Percentiles rank a stretch among this genome's conserved stretches.
Evolutionary conservation across 2,888 invertebrate genomes (phyloP).

Genomic region (Ypsolopha scabrella): DNA sequence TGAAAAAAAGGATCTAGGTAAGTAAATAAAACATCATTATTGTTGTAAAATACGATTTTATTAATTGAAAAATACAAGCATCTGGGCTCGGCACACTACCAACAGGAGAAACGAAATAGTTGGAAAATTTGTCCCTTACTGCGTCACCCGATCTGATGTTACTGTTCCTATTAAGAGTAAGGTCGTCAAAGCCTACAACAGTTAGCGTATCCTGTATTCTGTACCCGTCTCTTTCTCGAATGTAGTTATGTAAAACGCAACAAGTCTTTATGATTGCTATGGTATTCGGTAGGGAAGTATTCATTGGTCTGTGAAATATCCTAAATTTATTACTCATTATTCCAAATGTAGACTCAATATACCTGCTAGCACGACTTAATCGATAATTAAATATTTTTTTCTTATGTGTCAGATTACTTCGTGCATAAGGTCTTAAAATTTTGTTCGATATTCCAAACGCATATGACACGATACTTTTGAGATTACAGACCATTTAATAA

Average conservation of each 20-base stretch:
- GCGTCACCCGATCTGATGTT: too few relatives aligned
- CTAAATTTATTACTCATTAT: slow-evolving; percentile 16
- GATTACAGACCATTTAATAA: too few relatives aligned
- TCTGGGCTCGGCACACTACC: slow-evolving; percentile 2
- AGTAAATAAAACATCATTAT: too few relatives aligned
- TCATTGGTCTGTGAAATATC: too few relatives aligned
- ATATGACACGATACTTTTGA: too few relatives aligned
- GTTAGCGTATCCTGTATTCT: not conserved
- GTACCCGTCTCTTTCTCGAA: slow-evolving; percentile 3
- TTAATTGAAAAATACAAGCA: too few relatives aligned
- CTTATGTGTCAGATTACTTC: slow-evolving; percentile 6
- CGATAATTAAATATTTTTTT: slow-evolving; percentile 7
- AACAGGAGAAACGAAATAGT: slow-evolving; percentile 1
- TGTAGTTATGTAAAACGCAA: slow-evolving; percentile 5
- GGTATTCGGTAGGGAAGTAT: too few relatives aligned
- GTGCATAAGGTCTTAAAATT: slow-evolving; percentile 10
- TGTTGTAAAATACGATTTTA: too few relatives aligned
- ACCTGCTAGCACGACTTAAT: slow-evolving; percentile 3
- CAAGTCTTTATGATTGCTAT: too few relatives aligned
- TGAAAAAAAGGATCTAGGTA: too few relatives aligned
- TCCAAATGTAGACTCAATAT: slow-evolving; percentile 7
- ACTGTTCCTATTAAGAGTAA: too few relatives aligned
- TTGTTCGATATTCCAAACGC: slow-evolving; percentile 11
- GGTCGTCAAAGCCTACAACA: not conserved
- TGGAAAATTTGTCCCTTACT: not conserved